A percentile compares a stretch with the other conserved stretches of the same genome.
phyloP scores from a whole-genome alignment of 2,888 invertebrate species.

The Tipula vernalis region DNA sequence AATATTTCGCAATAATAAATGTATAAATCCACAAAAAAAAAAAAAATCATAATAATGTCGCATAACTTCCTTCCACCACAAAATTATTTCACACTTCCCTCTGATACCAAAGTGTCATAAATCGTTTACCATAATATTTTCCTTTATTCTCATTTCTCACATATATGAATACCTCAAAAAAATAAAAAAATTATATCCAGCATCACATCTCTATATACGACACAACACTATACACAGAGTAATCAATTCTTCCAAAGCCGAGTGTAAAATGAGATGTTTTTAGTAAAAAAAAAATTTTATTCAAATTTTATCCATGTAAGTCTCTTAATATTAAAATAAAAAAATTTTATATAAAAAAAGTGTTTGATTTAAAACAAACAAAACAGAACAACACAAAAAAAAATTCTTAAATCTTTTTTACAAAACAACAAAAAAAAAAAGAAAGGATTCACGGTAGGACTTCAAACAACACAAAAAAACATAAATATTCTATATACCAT shows the following conservation, averaged over 20 bases:
- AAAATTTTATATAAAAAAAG: background rate
- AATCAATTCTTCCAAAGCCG: background rate
- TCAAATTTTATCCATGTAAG: background rate
- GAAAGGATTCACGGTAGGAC: conserved; percentile 4
- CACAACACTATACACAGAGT: background rate
- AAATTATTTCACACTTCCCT: background rate
- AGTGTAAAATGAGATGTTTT: background rate
- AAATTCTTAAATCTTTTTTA: background rate
- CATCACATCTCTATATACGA: background rate
- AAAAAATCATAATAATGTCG: background rate
- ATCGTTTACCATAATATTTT: background rate
- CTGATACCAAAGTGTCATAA: background rate
- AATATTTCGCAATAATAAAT: too few relatives aligned
- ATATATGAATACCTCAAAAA: background rate
- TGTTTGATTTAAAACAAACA: conserved; percentile 4
- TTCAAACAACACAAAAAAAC: background rate
- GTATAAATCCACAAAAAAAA: too few relatives aligned
- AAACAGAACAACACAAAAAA: background rate
- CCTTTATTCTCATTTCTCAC: background rate
- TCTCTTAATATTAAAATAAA: background rate
- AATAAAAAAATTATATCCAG: background rate
- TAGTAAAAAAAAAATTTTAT: background rate
- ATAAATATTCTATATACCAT: background rate
- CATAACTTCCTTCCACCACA: background rate
- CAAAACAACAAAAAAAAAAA: background rate